These are phyloP conservation scores for Dryobates pubescens DNA, from an alignment of 2,797 vertebrate species.

Conservation along the genomic window DNA sequence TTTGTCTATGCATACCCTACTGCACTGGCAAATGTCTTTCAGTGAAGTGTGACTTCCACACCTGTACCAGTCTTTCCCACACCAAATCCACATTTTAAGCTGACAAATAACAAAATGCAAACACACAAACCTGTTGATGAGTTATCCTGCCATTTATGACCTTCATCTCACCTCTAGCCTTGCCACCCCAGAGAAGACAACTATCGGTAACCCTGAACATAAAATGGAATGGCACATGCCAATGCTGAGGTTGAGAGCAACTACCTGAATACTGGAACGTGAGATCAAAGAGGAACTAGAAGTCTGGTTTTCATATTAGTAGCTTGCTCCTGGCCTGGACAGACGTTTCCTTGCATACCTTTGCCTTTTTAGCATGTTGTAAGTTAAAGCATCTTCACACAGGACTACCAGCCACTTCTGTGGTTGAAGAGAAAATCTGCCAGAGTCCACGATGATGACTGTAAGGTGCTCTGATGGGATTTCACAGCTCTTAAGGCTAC, in stretches of 20 bases:
- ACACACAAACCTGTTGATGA: background rate
- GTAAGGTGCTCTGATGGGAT: background rate
- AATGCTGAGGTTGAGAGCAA: background rate
- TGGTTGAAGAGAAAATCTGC: background rate
- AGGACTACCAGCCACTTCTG: background rate
- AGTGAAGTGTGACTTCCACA: background rate
- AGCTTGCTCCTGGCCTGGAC: background rate
- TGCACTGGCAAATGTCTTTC: background rate
- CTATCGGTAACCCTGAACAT: background rate
- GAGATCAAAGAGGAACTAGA: background rate
- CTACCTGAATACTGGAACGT: background rate
- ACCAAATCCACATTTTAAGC: background rate
- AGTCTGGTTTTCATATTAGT: background rate
- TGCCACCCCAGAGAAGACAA: background rate
- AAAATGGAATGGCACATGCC: background rate
- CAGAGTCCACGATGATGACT: background rate
- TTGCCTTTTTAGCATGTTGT: background rate
- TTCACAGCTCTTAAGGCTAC: background rate
- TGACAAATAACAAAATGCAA: background rate
- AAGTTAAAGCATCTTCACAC: background rate
- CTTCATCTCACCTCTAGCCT: background rate
- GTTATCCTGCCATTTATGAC: background rate
- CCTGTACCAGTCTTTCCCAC: background rate
- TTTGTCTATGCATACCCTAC: background rate
- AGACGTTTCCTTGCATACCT: background rate